A percentile compares a stretch with the other conserved stretches of the same genome.
Evolutionary conservation across 2,888 invertebrate genomes (phyloP).

Genomic region (Cybosia mesomella): DNA sequence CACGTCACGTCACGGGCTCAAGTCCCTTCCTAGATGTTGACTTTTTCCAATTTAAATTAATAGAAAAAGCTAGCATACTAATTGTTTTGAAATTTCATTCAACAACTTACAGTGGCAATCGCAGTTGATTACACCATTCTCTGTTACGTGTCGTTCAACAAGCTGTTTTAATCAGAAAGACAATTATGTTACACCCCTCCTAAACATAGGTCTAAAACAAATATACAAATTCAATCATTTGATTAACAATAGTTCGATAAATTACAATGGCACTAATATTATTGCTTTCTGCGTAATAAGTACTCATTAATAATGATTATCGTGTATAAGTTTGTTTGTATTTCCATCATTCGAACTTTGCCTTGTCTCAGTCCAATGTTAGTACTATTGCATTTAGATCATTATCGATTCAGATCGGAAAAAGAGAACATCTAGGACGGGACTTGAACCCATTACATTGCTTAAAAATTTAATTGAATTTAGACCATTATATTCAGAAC

Average conservation of each 20-base stretch:
- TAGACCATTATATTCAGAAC: constrained; percentile 21
- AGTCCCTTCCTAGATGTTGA: too few relatives aligned
- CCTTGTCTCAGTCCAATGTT: constrained; percentile 34
- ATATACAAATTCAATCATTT: background rate
- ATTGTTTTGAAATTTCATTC: too few relatives aligned
- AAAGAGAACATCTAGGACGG: too few relatives aligned
- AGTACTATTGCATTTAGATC: constrained; percentile 42
- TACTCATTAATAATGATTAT: constrained; percentile 7
- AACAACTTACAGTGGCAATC: background rate
- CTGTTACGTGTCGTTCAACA: background rate
- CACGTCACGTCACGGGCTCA: too few relatives aligned
- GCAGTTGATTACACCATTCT: background rate
- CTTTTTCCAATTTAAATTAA: too few relatives aligned
- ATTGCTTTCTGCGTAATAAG: constrained; percentile 20
- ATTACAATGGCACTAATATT: constrained; percentile 26
- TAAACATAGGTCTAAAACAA: constrained; percentile 6
- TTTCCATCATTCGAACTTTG: constrained; percentile 21
- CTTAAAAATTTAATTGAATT: too few relatives aligned
- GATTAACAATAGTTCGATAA: constrained; percentile 10
- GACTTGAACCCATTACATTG: too few relatives aligned
- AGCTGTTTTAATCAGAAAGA: background rate
- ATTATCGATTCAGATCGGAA: too few relatives aligned
- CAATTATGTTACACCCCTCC: background rate
- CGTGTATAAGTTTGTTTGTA: constrained; percentile 40
- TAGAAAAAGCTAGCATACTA: too few relatives aligned